Conservation (phyloP, 2,113 vertebrate genomes). For the Glareola pratincola region DNA sequence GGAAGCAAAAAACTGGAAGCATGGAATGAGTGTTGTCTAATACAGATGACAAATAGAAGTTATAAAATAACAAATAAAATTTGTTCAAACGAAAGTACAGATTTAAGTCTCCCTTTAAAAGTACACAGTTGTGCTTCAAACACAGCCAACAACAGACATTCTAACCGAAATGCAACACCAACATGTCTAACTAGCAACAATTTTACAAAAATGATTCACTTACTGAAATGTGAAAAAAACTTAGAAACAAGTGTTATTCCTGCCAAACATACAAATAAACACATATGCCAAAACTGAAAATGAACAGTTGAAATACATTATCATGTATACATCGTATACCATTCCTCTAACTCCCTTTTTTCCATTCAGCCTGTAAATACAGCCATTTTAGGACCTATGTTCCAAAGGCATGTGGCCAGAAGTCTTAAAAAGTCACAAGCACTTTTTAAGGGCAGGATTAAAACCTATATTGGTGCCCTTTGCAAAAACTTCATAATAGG, state of each 20-base stretch:
- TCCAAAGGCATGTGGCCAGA: background rate
- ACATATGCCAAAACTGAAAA: constrained; percentile 10
- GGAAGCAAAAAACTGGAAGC: background rate
- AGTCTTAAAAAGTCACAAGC: background rate
- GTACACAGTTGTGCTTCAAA: background rate
- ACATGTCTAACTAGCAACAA: background rate
- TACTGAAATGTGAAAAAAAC: background rate
- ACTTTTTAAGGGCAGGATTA: background rate
- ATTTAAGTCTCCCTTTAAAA: background rate
- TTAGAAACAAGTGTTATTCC: background rate
- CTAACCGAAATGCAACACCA: background rate
- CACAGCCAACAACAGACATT: background rate
- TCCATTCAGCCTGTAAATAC: background rate
- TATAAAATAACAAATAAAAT: background rate
- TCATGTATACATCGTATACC: background rate
- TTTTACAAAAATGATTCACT: background rate
- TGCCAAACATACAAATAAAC: constrained; percentile 32
- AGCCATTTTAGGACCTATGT: background rate
- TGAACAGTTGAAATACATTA: background rate
- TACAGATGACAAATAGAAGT: background rate
- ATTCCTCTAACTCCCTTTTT: background rate
- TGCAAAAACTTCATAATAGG: background rate
- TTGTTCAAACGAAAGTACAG: background rate
- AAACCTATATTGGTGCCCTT: background rate
- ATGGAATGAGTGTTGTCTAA: background rate